Evolutionary conservation across 2,888 invertebrate genomes (phyloP).

Genomic region (Sclerodermus sp.): DNA sequence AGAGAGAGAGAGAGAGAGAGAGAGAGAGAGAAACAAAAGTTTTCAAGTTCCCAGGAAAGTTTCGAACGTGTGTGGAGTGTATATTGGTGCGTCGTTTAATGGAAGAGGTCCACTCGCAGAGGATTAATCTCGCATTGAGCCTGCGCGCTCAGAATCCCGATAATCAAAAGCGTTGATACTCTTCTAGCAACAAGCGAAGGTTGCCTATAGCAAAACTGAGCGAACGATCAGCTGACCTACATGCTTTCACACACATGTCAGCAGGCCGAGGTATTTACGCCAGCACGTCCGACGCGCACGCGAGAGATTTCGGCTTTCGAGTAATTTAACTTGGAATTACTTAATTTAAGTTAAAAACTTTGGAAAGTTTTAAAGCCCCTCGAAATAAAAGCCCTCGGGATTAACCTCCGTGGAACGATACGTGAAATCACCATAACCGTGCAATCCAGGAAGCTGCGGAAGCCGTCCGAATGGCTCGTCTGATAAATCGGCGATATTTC

Average conservation of each 20-base stretch:
- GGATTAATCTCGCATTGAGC: conserved; percentile 38
- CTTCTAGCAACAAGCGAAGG: conserved; percentile 32
- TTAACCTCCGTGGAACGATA: too few species aligned
- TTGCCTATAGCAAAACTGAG: conserved; percentile 19
- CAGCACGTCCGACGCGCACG: too few species aligned
- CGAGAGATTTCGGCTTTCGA: too few species aligned
- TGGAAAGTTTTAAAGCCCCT: too few species aligned
- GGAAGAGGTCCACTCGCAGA: conserved; percentile 30
- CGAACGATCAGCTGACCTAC: conserved; percentile 32
- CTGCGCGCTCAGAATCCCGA: conserved; percentile 36
- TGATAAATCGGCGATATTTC: too few species aligned
- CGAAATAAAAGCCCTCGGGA: too few species aligned
- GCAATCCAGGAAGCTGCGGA: too few species aligned
- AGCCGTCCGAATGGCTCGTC: too few species aligned
- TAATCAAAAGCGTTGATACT: conserved; percentile 40
- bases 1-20: not conserved
- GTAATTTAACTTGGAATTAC: too few species aligned
- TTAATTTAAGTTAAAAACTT: too few species aligned
- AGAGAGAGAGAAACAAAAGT: conserved; percentile 22
- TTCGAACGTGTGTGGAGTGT: conserved; percentile 25
- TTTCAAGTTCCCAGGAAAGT: conserved; percentile 28
- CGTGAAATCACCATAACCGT: too few species aligned
- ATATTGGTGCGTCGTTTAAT: conserved; percentile 31
- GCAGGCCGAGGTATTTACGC: too few species aligned
- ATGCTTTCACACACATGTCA: not conserved